Base-by-base conservation (phyloP, 2,797 vertebrate genomes). In the Percopsis omiscomaycus region DNA sequence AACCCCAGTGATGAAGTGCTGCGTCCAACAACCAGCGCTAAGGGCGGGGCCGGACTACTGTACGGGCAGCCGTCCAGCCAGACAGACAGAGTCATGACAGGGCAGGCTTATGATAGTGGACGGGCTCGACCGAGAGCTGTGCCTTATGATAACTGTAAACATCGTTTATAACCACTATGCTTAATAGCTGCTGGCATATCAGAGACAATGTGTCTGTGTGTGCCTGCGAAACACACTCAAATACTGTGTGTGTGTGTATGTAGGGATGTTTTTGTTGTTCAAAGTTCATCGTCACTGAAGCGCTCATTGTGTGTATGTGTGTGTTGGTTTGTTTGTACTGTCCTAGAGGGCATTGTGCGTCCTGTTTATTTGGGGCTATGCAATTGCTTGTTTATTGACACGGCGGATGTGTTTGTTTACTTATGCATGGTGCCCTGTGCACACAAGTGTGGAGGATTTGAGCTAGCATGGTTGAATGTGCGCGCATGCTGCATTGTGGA, bases 1-100 rank as follows among this genome's bases (percentile, higher is more conserved):
- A 81, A 81, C 79, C 84, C 64, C 79, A 86, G 88, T 86, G 86
- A 89, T 82, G 77, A 84, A 80, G 82, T 80, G 67, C 59, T 57
- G 74, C 44, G 52, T 72, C 82, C 67, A 55, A 81, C 77, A 61
- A 75, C 66, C 84, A 84, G 87, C 78, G 73, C 78, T 58, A 49
- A 49, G 62, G 54, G 28, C 70, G 63, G 47, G 45, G 69, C 67
- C 71, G 77, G 77, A 83, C 81, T 87, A 81, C 73, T 22, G 4
- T 1, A 3, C 22, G 66, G 59, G 73, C 80, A 72, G 64, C 69
- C 67, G 55, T 8, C 42, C 32, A 42, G 57, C 56, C 61, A 71
- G 53, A 70, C 64, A 71, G 52, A 66, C 47, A 68, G 59, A 5
- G 61, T 61, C 69, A 53, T 55, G 70, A 51, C 55, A 54, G 53